Evolutionary conservation across 1,140 invertebrate species (phyloP), one percentile per base, ranked within the genome.

Genomic region (Pogonomyrmex californicus): DNA sequence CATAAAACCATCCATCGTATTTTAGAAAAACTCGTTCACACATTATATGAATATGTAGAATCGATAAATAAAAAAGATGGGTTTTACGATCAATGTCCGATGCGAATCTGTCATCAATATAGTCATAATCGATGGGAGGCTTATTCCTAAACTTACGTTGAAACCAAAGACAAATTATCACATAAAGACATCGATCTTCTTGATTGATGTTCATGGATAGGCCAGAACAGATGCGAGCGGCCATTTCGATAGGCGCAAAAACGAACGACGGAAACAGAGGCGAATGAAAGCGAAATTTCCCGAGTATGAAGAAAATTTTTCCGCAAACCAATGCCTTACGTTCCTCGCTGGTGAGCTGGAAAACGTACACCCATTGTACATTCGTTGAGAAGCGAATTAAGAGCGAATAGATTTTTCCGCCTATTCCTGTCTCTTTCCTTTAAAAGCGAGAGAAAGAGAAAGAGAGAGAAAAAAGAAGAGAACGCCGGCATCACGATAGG

Each of bases 361-460:
- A 91, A 90, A 88, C 87, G 78, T 73, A 77, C 63, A 44, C 78
- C 83, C 58, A 91, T 91, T 91, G 90, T 90, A 49, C 49, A 81
- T 70, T 81, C 70, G 44, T 44, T 44, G 68, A 88, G 79, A 60
- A 91, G 68, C 90, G 90, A 91, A 91, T 91, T 91, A 91, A 88
- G 89, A 82, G 85, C 79, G 90, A 79, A 88, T 88, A 88, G 89
- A 81, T 91, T 83, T 73, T 88, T 83, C 86, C 56, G 58, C 41
- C 66, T 30, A 70, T 76, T 1, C 30, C 51, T 54, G 3, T 82
- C 66, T 58, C 54, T 14, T 66, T 56, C 10, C 23, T 1, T 60
- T 23, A 56, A 23, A 73, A 51, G 36, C 38, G 60, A 85, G 44
- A 51, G 47, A 73, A 49, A 71, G 17, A 58, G 12, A 49, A n/a